phyloP scores from a whole-genome alignment of 2,888 invertebrate genomes.

The Lasioglossum leucozonium region DNA sequence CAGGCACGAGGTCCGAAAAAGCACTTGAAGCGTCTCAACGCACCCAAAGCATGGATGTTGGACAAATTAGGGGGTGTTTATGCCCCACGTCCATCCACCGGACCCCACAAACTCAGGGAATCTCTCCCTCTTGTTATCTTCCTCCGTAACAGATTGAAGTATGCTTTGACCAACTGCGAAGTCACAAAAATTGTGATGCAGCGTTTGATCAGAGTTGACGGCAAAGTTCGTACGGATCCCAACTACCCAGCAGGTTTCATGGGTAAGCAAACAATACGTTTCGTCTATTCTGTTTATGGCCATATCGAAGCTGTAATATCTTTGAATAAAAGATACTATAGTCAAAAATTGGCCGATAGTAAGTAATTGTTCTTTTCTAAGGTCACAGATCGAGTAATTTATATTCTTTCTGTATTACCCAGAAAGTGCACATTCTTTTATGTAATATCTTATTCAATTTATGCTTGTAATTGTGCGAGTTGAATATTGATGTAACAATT shows the following conservation, averaged over 20 bases:
- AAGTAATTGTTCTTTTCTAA: slow-evolving; percentile 81
- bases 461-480: not conserved
- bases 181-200: slow-evolving; percentile 99
- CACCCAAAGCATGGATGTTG: slow-evolving; percentile 99
- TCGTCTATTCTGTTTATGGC: slow-evolving; percentile 43
- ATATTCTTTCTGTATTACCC: slow-evolving; percentile 86
- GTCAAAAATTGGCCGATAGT: slow-evolving; percentile 85
- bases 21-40: slow-evolving; percentile 99
- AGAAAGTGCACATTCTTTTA: slow-evolving; percentile 70
- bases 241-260: slow-evolving; percentile 99
- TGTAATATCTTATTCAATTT: slow-evolving; percentile 30
- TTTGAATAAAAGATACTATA: slow-evolving; percentile 70
- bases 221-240: slow-evolving; percentile 98
- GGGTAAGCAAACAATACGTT: slow-evolving; percentile 89
- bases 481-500: not conserved
- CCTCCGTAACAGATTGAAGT: slow-evolving; percentile 98
- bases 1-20: slow-evolving; percentile 99
- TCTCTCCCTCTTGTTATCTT: slow-evolving; percentile 98
- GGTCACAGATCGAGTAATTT: slow-evolving; percentile 85
- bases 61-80: slow-evolving; percentile 99
- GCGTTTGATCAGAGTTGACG: slow-evolving; percentile 98
- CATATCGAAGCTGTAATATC: slow-evolving; percentile 77
- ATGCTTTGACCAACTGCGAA: slow-evolving; percentile 98
- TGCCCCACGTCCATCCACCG: slow-evolving; percentile 98
- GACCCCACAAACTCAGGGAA: slow-evolving; percentile 99